Evolutionary conservation across 2,797 vertebrate genomes (phyloP).

Genomic region (Chelonia mydas): DNA sequence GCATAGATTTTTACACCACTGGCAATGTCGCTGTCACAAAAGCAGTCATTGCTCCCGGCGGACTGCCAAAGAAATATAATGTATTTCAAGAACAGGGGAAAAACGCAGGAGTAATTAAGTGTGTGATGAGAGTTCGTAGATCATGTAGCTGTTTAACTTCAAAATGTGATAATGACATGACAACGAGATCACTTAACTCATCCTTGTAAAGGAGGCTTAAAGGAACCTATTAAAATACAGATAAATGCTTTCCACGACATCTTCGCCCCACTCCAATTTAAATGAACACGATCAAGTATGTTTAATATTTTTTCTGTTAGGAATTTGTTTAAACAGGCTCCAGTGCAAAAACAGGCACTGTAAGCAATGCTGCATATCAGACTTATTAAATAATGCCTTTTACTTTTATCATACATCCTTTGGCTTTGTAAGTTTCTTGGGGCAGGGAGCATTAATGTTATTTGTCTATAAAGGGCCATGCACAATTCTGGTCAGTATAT

Average conservation of each 20-base stretch:
- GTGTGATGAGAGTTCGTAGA: slow-evolving; percentile 75
- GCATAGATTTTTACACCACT: slow-evolving; percentile 80
- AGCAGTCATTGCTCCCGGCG: slow-evolving; percentile 70
- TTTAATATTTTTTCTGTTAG: background rate
- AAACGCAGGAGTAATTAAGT: slow-evolving; percentile 76
- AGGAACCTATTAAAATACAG: slow-evolving; percentile 26
- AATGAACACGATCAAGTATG: background rate
- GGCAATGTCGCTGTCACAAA: slow-evolving; percentile 77
- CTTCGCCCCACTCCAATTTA: slow-evolving; percentile 7
- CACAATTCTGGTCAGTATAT: background rate
- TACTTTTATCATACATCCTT: fast-evolving
- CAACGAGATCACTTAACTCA: slow-evolving; percentile 62
- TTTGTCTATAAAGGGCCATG: fast-evolving
- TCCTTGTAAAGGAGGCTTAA: slow-evolving; percentile 42
- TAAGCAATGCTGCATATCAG: background rate
- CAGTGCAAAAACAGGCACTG: background rate
- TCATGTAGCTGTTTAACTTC: slow-evolving; percentile 74
- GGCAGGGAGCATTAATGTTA: background rate
- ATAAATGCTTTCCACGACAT: slow-evolving; percentile 11
- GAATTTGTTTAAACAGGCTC: background rate
- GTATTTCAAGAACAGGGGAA: slow-evolving; percentile 72
- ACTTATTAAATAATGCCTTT: background rate
- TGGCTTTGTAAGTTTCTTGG: fast-evolving
- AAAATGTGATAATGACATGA: slow-evolving; percentile 64
- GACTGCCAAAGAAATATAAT: slow-evolving; percentile 78